Conservation (phyloP, 2,888 invertebrate genomes). For the Heliconius ismenius region DNA sequence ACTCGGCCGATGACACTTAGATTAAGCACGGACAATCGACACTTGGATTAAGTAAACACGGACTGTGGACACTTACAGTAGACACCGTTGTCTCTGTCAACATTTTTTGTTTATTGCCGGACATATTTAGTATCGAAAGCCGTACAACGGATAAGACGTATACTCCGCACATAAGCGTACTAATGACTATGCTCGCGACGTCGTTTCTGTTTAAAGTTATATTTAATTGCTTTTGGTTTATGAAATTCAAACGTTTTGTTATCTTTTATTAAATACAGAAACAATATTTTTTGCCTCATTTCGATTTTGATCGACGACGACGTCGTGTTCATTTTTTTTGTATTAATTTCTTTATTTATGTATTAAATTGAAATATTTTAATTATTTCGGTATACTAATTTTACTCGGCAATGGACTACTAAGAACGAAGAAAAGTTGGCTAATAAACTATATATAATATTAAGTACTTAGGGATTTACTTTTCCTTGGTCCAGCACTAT, state of each 20-base stretch:
- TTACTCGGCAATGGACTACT: neutral
- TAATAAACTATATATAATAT: neutral
- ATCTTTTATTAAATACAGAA: neutral
- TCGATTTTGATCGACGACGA: neutral
- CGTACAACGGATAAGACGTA: neutral
- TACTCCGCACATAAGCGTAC: neutral
- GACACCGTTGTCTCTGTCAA: slow-evolving; percentile 8
- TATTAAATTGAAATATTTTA: neutral
- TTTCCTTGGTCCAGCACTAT: slow-evolving; percentile 8
- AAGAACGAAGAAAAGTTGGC: neutral
- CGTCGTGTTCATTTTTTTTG: neutral
- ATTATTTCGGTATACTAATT: neutral
- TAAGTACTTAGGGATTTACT: neutral
- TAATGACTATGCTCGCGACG: neutral
- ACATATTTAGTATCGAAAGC: neutral
- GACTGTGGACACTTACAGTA: neutral
- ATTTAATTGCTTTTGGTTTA: neutral
- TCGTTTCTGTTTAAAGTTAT: slow-evolving; percentile 1
- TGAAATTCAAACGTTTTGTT: neutral
- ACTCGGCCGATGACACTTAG: neutral
- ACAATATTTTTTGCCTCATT: neutral
- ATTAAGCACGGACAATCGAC: neutral
- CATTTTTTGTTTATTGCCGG: neutral
- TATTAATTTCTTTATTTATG: neutral
- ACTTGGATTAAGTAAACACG: neutral